Conservation (phyloP, 2,888 invertebrate genomes). For the Amblyteles armatorius region DNA sequence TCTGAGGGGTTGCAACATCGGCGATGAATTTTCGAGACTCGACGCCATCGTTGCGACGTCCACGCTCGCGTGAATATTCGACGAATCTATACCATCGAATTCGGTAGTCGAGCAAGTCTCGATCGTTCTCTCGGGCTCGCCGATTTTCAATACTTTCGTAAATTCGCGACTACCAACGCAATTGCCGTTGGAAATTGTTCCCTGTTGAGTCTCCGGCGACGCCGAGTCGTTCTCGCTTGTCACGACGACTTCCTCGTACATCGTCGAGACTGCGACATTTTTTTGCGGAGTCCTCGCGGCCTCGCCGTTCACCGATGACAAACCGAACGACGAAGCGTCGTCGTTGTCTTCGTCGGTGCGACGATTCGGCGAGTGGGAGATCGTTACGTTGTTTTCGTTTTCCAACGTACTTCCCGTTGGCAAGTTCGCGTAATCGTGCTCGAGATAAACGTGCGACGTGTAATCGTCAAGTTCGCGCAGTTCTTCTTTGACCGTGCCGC, state of each 20-base stretch:
- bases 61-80: slow-evolving; percentile 30
- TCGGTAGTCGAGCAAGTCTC: background rate
- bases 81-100: slow-evolving; percentile 29
- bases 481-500: slow-evolving; percentile 47
- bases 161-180: slow-evolving; percentile 21
- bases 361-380: slow-evolving; percentile 51
- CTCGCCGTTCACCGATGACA: slow-evolving; percentile 5
- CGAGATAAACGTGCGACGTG: slow-evolving; percentile 57
- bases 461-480: slow-evolving; percentile 17
- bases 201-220: background rate
- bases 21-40: slow-evolving; percentile 57
- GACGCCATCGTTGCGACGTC: slow-evolving; percentile 57
- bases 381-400: slow-evolving; percentile 63
- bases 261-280: background rate
- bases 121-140: background rate
- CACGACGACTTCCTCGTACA: slow-evolving; percentile 38
- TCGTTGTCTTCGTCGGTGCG: background rate
- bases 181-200: slow-evolving; percentile 32
- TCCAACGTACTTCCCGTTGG: slow-evolving; percentile 1
- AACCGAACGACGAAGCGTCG: background rate
- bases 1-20: slow-evolving; percentile 75
- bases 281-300: background rate
- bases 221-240: background rate
- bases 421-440: slow-evolving; percentile 69
- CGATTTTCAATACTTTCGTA: slow-evolving; percentile 19